Evolutionary conservation across 1,140 invertebrate genomes (phyloP).

Genomic region (Magallana ariakensis): DNA sequence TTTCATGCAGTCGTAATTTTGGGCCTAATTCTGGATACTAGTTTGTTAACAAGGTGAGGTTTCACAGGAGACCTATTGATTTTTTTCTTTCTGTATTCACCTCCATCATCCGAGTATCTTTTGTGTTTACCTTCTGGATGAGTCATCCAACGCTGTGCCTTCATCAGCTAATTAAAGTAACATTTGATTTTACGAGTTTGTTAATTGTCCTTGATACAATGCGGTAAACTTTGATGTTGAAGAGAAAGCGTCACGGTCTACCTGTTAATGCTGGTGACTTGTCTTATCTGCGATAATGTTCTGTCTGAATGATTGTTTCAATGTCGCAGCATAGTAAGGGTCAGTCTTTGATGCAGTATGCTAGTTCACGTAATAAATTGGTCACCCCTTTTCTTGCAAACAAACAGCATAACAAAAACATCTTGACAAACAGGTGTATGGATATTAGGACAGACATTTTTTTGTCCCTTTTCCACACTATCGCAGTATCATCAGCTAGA

Average conservation of each 20-base stretch:
- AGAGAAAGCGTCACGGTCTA: too few species aligned
- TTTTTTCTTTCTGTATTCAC: background rate
- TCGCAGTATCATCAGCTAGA: background rate
- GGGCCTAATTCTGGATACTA: background rate
- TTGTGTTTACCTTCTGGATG: background rate
- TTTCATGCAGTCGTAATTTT: background rate
- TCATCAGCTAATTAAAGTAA: conserved; percentile 16
- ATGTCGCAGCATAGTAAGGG: too few species aligned
- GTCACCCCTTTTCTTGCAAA: too few species aligned
- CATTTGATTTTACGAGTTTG: background rate
- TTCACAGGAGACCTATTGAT: conserved; percentile 9
- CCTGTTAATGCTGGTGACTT: too few species aligned
- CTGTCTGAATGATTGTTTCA: too few species aligned
- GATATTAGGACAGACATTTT: background rate
- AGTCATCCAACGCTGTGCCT: background rate
- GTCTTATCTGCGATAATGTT: too few species aligned
- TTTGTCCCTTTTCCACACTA: too few species aligned
- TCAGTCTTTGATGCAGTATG: too few species aligned
- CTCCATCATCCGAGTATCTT: background rate
- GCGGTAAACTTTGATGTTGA: too few species aligned
- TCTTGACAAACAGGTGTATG: background rate
- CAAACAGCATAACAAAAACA: too few species aligned
- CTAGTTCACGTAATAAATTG: too few species aligned
- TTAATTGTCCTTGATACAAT: too few species aligned
- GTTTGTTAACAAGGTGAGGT: background rate